phyloP scores from a whole-genome alignment of 2,888 invertebrate species.

The Bruchidius siliquastri region DNA sequence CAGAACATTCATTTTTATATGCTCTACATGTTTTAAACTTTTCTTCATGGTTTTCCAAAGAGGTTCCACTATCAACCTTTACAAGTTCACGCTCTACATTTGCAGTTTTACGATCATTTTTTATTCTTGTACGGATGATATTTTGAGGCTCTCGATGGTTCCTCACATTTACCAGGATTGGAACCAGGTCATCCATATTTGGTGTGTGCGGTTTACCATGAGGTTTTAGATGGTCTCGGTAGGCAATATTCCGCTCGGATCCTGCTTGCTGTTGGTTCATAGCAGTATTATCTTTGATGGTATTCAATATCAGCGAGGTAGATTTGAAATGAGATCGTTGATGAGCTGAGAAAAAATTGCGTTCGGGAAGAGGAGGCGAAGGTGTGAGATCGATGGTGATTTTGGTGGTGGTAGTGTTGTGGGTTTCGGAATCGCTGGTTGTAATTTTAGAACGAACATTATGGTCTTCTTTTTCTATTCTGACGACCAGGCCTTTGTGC shows the following conservation, averaged over 20 bases:
- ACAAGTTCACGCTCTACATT: too few species aligned
- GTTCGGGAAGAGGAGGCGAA: constrained; percentile 30
- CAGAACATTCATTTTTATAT: too few species aligned
- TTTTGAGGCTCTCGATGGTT: too few species aligned
- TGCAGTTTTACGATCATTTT: too few species aligned
- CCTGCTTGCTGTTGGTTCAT: neutral
- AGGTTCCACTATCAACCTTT: too few species aligned
- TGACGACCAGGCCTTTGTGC: constrained; percentile 47
- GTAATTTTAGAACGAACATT: constrained; percentile 45
- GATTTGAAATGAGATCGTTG: constrained; percentile 45
- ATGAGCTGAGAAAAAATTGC: constrained; percentile 28
- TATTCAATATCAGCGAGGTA: constrained; percentile 47
- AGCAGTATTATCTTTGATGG: constrained; percentile 31
- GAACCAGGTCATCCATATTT: too few species aligned
- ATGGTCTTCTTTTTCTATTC: constrained; percentile 43
- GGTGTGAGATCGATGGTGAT: constrained; percentile 48
- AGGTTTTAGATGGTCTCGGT: neutral
- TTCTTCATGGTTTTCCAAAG: too few species aligned
- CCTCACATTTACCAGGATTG: too few species aligned
- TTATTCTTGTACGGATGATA: too few species aligned
- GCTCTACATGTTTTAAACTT: too few species aligned
- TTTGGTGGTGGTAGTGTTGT: constrained; percentile 46
- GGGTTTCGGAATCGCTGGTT: constrained; percentile 35
- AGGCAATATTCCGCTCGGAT: neutral
- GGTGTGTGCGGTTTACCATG: neutral